Evolutionary conservation across 2,888 invertebrate genomes (phyloP), one percentile per base, ranked within the genome.

Genomic region (Cerastis leucographa): DNA sequence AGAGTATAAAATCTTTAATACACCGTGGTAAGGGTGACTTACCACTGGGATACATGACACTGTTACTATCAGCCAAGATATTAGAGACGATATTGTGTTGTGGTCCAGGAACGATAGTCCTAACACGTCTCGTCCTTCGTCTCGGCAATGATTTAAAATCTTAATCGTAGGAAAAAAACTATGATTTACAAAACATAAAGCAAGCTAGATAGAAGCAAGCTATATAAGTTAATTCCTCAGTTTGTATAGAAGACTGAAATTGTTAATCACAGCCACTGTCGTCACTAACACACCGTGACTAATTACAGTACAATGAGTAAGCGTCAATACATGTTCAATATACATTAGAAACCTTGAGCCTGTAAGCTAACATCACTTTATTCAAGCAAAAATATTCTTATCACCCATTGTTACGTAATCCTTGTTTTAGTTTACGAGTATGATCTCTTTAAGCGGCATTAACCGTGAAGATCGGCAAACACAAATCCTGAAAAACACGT

Each of bases 381-480:
- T 85, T 83, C 69, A 70, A 71, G 64, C 35, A 40, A 77, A 80
- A 76, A 76, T 66, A 81, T 83, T 80, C 61, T 81, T 81, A 80
- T 69, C 51, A 64, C 56, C 74, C 19, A 76, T 85, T 81, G 74
- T 83, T 81, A 72, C 65, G 85, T 80, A 81, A 83, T 80, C 72
- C 85, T 67, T 84, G 76, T 87, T 77, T 87, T 70, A 86, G 80
- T 85, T 86, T 84, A 88, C 85, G 83, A 85, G 85, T 87, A 87
- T 85, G 71, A 78, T 84, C 78, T 85, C 80, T 88, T 90, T 90
- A 66, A 90, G 85, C 80, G 76, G 40, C 62, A 78, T 74, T 71
- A 83, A 90, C 89, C 90, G 87, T 93, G 91, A 92, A 91, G 86
- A 89, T 89, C 80, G 79, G 78, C 81, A 88, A 89, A 90, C 88